These are phyloP conservation scores for Sinocyclocheilus anophthalmus DNA, from an alignment of 2,113 vertebrate species.

Conservation along the genomic window DNA sequence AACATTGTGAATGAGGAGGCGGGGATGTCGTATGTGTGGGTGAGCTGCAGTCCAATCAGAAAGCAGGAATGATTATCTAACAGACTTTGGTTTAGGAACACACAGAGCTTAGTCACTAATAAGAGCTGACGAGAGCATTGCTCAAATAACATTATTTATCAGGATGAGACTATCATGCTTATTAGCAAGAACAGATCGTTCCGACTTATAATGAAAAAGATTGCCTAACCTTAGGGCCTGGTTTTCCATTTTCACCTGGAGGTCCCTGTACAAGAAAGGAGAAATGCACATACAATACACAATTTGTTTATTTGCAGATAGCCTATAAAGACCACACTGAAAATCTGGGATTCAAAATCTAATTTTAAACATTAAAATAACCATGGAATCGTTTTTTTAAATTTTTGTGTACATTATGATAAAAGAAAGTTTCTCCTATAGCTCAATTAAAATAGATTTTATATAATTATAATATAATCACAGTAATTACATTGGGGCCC, in stretches of 20 bases:
- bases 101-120: not conserved
- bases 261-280: conserved; percentile 70
- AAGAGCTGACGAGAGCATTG: conserved; percentile 12
- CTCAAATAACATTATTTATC: not conserved
- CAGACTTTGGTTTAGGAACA: conserved; percentile 13
- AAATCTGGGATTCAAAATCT: not conserved
- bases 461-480: no score
- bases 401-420: no score
- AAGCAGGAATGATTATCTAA: conserved; percentile 24
- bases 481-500: no score
- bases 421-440: no score
- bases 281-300: not conserved
- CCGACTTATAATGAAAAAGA: not conserved
- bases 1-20: conserved; percentile 49
- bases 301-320: not conserved
- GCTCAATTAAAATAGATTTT: no score
- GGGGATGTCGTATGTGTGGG: conserved; percentile 54
- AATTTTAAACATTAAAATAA: not conserved
- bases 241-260: conserved; percentile 74
- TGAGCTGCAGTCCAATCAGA: conserved; percentile 29
- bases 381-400: not conserved
- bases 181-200: not conserved
- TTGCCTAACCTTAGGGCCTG: conserved; percentile 74
- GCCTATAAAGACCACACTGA: not conserved
- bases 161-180: not conserved